Percentiles rank a stretch among this genome's conserved stretches.
These are phyloP conservation scores for Macquaria australasica DNA, from an alignment of 2,113 vertebrate genomes.

Conservation along the genomic window DNA sequence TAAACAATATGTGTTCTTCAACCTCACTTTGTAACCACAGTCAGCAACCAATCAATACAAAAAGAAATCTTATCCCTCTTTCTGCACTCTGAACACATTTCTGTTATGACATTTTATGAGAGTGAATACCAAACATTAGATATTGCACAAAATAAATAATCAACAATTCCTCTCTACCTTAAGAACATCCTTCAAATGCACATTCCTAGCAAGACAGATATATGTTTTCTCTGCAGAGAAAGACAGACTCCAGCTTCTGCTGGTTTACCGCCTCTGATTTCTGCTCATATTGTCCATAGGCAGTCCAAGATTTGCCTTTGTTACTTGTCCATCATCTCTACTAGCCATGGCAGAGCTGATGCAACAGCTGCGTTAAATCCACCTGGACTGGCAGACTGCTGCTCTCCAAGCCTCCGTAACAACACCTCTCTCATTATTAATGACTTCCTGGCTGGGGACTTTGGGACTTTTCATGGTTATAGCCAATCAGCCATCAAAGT, in stretches of 20 bases:
- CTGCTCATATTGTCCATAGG: slow-evolving; percentile 34
- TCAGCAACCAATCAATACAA: slow-evolving; percentile 36
- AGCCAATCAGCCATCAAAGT: slow-evolving; percentile 57
- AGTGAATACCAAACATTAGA: slow-evolving; percentile 25
- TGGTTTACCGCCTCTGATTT: slow-evolving; percentile 20
- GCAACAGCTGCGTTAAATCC: slow-evolving; percentile 46
- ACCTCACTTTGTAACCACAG: slow-evolving; percentile 4
- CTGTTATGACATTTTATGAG: slow-evolving; percentile 28
- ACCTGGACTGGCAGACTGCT: slow-evolving; percentile 5
- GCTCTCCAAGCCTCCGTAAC: slow-evolving; percentile 14
- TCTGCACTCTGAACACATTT: background rate
- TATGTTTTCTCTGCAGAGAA: slow-evolving; percentile 13
- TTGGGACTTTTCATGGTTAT: slow-evolving; percentile 2
- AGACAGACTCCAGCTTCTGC: slow-evolving; percentile 15
- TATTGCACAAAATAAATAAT: slow-evolving; percentile 44
- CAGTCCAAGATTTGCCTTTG: slow-evolving; percentile 15
- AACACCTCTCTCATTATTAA: slow-evolving; percentile 22
- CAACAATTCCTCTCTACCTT: slow-evolving; percentile 7
- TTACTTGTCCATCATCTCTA: slow-evolving; percentile 6
- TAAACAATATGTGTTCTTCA: slow-evolving; percentile 4
- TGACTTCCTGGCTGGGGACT: slow-evolving; percentile 7
- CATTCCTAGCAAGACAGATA: background rate
- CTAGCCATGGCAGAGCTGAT: slow-evolving; percentile 23
- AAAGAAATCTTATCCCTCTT: slow-evolving; percentile 31
- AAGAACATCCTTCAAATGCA: slow-evolving; percentile 18